phyloP scores from a whole-genome alignment of 2,113 vertebrate genomes.

The Labeo catla region DNA sequence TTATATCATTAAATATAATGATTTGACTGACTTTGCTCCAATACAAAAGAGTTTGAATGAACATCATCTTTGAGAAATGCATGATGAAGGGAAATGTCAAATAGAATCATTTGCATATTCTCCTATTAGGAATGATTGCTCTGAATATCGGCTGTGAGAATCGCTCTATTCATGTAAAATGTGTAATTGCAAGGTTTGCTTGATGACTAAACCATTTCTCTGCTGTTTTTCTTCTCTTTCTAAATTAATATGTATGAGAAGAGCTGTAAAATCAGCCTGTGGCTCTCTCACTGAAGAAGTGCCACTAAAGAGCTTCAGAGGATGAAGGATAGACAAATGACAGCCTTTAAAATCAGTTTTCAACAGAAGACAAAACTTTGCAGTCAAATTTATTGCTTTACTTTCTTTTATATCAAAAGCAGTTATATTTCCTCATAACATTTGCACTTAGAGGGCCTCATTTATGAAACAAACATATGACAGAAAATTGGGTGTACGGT shows the following conservation, averaged over 20 bases:
- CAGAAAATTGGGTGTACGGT: too few species aligned
- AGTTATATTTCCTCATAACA: conserved; percentile 6
- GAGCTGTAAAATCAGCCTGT: background rate
- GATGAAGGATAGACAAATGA: conserved; percentile 49
- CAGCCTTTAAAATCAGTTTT: conserved; percentile 43
- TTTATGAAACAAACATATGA: too few species aligned
- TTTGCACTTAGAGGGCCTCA: background rate
- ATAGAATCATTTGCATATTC: conserved; percentile 51
- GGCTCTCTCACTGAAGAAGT: conserved; percentile 16
- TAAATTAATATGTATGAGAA: conserved; percentile 53
- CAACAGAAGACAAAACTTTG: background rate
- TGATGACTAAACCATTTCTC: conserved; percentile 50
- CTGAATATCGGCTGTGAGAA: conserved; percentile 12
- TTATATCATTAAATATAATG: background rate
- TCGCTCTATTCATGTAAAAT: conserved; percentile 41
- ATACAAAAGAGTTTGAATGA: conserved; percentile 24
- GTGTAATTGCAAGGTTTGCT: conserved; percentile 45
- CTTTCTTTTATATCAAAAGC: background rate
- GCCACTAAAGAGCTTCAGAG: conserved; percentile 37
- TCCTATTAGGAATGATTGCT: conserved; percentile 54
- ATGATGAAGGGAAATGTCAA: conserved; percentile 51
- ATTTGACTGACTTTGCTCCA: background rate
- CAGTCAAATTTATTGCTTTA: background rate
- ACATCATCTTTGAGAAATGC: conserved; percentile 28
- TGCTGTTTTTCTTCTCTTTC: background rate